phyloP scores from a whole-genome alignment of 1,140 invertebrate species.

The Artemia franciscana region DNA sequence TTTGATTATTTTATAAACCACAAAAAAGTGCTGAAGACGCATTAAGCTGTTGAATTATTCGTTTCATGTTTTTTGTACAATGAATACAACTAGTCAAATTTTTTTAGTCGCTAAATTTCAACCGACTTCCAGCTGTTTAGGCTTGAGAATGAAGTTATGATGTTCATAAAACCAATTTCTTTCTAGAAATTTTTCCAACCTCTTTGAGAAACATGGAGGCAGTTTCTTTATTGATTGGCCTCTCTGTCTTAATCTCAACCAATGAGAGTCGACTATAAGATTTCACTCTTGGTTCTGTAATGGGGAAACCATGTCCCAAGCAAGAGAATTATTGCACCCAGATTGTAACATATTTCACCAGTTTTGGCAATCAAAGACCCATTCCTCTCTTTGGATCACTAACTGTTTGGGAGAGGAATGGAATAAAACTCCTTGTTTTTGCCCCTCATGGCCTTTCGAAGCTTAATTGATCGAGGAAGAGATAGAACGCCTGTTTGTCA shows the following conservation, averaged over 20 bases:
- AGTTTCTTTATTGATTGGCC: neutral
- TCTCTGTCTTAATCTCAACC: neutral
- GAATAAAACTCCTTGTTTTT: neutral
- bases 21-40: no score
- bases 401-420: neutral
- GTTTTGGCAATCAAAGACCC: neutral
- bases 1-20: no score
- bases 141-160: no score
- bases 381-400: neutral
- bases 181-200: neutral
- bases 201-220: neutral
- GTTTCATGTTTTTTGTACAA: no score
- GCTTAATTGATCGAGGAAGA: no score
- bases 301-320: neutral
- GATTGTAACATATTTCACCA: neutral
- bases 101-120: no score
- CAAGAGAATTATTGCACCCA: neutral
- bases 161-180: neutral
- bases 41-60: no score
- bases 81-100: no score
- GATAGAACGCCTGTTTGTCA: no score
- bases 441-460: no score
- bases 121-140: no score
- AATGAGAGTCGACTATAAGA: neutral
- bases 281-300: neutral